These are phyloP conservation scores for Drosophila longiperda DNA, from an alignment of 2,888 invertebrate species.

Conservation along the genomic window DNA sequence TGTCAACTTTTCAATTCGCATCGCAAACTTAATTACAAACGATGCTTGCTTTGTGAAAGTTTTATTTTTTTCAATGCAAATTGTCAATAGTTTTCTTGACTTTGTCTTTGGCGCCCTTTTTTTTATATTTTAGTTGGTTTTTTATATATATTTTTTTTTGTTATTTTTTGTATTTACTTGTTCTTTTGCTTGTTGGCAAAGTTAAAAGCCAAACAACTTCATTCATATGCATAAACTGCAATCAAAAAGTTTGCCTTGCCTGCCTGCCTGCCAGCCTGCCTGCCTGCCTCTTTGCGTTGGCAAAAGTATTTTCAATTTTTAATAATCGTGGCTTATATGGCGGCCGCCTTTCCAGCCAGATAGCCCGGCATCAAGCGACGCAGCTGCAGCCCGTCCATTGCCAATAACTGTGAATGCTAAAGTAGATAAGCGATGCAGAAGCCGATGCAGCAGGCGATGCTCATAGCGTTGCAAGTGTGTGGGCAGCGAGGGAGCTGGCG, in stretches of 20 bases:
- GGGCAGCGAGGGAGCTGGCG: background rate
- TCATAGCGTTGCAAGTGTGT: conserved; percentile 37
- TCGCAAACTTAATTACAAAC: conserved; percentile 62
- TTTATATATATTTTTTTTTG: conserved; percentile 1
- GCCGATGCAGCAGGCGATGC: conserved; percentile 17
- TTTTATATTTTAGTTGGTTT: background rate
- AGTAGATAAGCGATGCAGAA: conserved; percentile 30
- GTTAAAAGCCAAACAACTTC: conserved; percentile 69
- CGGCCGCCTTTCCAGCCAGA: conserved; percentile 9
- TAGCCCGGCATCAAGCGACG: conserved; percentile 7
- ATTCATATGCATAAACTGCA: conserved; percentile 77
- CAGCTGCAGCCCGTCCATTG: conserved; percentile 19
- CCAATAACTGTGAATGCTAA: conserved; percentile 41
- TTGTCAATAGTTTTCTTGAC: conserved; percentile 46
- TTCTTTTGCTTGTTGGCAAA: conserved; percentile 51
- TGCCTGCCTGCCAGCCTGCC: background rate
- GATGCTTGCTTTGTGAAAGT: conserved; percentile 22
- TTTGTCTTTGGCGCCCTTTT: conserved; percentile 14
- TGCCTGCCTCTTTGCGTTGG: conserved; percentile 18
- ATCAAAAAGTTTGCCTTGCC: conserved; percentile 56
- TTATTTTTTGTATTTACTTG: conserved; percentile 19
- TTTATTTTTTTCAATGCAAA: conserved; percentile 57
- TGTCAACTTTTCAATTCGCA: conserved; percentile 5
- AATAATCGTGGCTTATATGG: conserved; percentile 70
- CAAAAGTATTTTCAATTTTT: conserved; percentile 71